These are phyloP conservation scores for Sparidentex hasta DNA, from an alignment of 2,797 vertebrate genomes.

Conservation along the genomic window DNA sequence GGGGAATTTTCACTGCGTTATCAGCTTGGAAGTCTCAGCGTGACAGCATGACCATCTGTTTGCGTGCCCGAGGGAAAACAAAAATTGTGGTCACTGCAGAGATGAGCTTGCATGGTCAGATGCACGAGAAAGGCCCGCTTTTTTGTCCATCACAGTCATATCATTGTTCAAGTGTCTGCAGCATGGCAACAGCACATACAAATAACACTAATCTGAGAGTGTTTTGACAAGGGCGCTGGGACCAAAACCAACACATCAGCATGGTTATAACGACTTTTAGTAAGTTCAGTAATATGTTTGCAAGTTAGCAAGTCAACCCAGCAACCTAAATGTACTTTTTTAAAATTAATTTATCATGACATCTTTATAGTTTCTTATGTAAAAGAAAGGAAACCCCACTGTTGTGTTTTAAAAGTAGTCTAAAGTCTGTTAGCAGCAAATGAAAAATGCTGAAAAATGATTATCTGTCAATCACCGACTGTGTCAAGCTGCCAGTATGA, in stretches of 20 bases:
- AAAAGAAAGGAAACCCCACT: neutral
- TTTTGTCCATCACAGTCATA: slow-evolving; percentile 57
- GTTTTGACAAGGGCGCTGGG: neutral
- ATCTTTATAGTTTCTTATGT: too few species aligned
- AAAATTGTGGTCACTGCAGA: slow-evolving; percentile 32
- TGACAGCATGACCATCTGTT: slow-evolving; percentile 67
- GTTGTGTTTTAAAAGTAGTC: neutral
- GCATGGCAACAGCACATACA: slow-evolving; percentile 47
- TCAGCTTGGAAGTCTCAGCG: slow-evolving; percentile 41
- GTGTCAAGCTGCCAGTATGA: neutral
- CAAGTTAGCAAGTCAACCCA: slow-evolving; percentile 4
- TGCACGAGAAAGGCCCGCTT: slow-evolving; percentile 50
- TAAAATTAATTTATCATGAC: neutral
- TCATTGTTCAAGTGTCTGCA: slow-evolving; percentile 50
- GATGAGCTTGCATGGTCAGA: slow-evolving; percentile 43
- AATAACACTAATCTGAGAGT: slow-evolving; percentile 18
- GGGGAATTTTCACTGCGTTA: slow-evolving; percentile 17
- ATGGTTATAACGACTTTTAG: neutral
- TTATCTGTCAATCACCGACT: neutral
- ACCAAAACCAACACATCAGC: neutral
- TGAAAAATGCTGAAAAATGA: neutral
- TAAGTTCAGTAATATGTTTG: neutral
- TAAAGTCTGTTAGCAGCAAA: neutral
- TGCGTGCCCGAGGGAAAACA: slow-evolving; percentile 36
- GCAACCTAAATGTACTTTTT: too few species aligned